These are phyloP conservation scores for Saturnia pavonia DNA, from an alignment of 2,888 invertebrate species.

Conservation along the genomic window DNA sequence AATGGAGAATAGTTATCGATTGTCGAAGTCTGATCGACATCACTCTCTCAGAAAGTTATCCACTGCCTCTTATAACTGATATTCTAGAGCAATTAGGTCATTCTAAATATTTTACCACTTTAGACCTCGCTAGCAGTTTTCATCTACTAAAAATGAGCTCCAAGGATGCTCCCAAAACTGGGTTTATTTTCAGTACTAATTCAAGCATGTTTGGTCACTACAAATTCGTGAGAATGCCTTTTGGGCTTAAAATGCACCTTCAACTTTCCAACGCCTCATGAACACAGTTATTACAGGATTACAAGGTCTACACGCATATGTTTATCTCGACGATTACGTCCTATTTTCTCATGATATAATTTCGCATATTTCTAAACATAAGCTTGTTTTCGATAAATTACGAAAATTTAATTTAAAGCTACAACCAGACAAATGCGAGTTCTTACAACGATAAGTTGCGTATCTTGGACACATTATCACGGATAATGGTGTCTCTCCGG, in stretches of 20 bases:
- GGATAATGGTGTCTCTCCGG: too few species aligned
- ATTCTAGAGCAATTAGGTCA: constrained; percentile 26
- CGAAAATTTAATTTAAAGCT: constrained; percentile 16
- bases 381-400: background rate
- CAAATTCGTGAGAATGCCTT: constrained; percentile 6
- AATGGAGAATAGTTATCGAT: constrained; percentile 27
- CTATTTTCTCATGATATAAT: background rate
- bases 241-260: constrained; percentile 2
- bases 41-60: constrained; percentile 26
- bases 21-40: constrained; percentile 27
- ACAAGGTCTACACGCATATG: constrained; percentile 15
- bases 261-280: constrained; percentile 8
- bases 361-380: background rate
- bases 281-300: constrained; percentile 10
- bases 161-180: constrained; percentile 19
- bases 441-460: constrained; percentile 19
- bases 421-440: constrained; percentile 24
- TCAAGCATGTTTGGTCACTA: constrained; percentile 7
- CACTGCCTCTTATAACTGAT: constrained; percentile 23
- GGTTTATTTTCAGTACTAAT: constrained; percentile 16
- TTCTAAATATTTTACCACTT: constrained; percentile 22
- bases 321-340: background rate
- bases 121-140: constrained; percentile 22
- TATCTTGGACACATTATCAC: background rate
- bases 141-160: constrained; percentile 19